Evolutionary conservation across 2,113 vertebrate species (phyloP), one percentile per base, ranked within the genome.

Genomic region (Cephalopterus ornatus): DNA sequence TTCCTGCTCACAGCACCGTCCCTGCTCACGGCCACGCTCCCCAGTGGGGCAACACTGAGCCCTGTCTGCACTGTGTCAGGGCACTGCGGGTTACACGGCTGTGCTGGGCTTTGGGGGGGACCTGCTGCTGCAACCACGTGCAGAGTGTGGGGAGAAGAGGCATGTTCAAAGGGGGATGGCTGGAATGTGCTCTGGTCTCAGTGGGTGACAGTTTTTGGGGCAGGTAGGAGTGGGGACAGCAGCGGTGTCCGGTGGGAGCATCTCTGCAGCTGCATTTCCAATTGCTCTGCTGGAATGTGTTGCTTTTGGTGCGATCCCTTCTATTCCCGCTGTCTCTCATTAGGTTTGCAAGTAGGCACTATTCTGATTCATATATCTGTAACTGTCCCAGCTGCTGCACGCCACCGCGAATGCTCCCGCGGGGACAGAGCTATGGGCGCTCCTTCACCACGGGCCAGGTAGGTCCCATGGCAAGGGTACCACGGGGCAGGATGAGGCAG

Each of bases 361-460:
- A 98, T 97, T 99, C 98, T 97, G 98, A 99, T 97, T 98, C 98
- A 94, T 98, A 98, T 97, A 97, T 99, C 84, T 99, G 98, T 98
- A 99, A 96, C 98, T 98, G 98, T 97, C 98, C 98, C 87, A 98
- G 99, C 95, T 98, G 98, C 98, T 98, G 98, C 97, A 98, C 98
- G 22, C 98, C 98, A 81, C 98, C 99, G 32, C 99, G 99, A 98
- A 98, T 98, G 97, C 99, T 99, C 72, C 96, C 98, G 55, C 98
- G 99, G 96, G 98, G 99, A 92, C 98, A 98, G 97, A 99, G 98
- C 97, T 99, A 99, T 77, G 99, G 98, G 75, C 99, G 99, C 24
- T 99, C 99, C 95, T 98, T 99, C 97, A 99, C 99, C 98, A 99
- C 99, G 9, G 98, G 99, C 89, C 99, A 99, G 99, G 99, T 99